Percentiles rank a stretch among this genome's conserved stretches.
phyloP scores from a whole-genome alignment of 2,888 invertebrate genomes.

The Crocallis elinguaria region DNA sequence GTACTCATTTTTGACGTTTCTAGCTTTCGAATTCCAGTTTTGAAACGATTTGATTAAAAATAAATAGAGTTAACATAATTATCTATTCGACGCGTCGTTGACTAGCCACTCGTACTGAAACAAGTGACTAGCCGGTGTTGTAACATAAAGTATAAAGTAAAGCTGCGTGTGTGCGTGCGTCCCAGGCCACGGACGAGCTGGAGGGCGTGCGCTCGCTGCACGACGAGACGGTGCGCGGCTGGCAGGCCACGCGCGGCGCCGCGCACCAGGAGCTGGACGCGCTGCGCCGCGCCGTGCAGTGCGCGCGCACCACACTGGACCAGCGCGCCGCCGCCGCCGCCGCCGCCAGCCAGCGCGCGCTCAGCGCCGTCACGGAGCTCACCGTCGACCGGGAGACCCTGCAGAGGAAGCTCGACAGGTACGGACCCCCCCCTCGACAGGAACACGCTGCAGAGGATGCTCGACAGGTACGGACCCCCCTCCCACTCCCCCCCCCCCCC shows the following conservation, averaged over 20 bases:
- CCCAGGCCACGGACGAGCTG: conserved; percentile 74
- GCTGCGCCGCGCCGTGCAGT: conserved; percentile 40
- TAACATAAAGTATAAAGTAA: too few relatives aligned
- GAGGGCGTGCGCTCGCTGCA: conserved; percentile 81
- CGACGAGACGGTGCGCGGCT: conserved; percentile 75
- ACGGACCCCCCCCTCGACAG: background rate
- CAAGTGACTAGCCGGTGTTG: too few relatives aligned
- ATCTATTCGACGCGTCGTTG: too few relatives aligned
- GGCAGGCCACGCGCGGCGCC: conserved; percentile 54
- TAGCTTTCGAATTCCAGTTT: too few relatives aligned
- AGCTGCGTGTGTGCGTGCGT: background rate
- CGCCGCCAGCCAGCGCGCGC: conserved; percentile 50
- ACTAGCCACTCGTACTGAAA: too few relatives aligned
- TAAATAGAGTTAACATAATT: too few relatives aligned
- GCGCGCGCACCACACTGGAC: conserved; percentile 39
- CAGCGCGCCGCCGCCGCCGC: conserved; percentile 44
- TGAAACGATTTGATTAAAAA: too few relatives aligned
- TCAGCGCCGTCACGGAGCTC: conserved; percentile 69
- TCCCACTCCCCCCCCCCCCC: conserved; percentile 39
- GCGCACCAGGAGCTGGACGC: conserved; percentile 38
- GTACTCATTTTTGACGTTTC: too few relatives aligned
- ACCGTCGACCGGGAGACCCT: conserved; percentile 75
- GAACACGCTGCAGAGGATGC: background rate
- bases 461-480: background rate
- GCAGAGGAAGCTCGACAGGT: conserved; percentile 70